Base-by-base conservation (phyloP, 1,140 invertebrate species). In the Drosophila saltans region DNA sequence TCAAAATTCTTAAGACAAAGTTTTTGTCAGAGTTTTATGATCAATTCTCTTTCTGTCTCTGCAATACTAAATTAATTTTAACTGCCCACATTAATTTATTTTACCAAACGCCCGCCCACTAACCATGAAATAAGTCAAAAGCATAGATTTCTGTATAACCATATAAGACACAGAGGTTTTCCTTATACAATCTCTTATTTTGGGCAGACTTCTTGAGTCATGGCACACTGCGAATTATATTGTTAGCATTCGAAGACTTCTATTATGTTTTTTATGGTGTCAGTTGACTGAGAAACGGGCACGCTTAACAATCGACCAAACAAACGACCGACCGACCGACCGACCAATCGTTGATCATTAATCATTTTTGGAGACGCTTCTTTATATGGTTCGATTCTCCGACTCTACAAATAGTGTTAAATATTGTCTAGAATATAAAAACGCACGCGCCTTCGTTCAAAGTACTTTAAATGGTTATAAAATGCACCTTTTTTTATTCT, bases 81-180 rank as follows among this genome's bases (percentile, higher is more conserved):
- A 39, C 83, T 67, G 67, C 83, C 82, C 67, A 88, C 82, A 61
- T 64, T 43, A 80, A 89, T 86, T 88, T 83, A 72, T 10, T 40
- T 16, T 45, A 45, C 26, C 48, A 68, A 62, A 68, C 80, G 80
- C 75, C 82, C 72, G 83, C 82, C 82, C 72, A 88, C 82, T 26
- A 63, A 28, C 33, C 24, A 56, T 55, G 43, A 71, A 63, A 60
- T n/a, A 69, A 59, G 60, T 30, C 28, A 26, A 39, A 11, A 60
- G 30, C 66, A 65, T 60, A 65, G 66, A 77, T 59, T 52, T 69
- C 66, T 70, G 66, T 60, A 40, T 64, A 77, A 28, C 74, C 73
- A 56, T 70, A 70, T 58, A 77, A 33, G 66, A 74, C 41, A 63
- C 41, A 63, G 64, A 55, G 24, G 28, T 55, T 66, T 73, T 59